These are phyloP conservation scores for Aepyceros melampus DNA, from an alignment of 2,113 vertebrate genomes.

Conservation along the genomic window DNA sequence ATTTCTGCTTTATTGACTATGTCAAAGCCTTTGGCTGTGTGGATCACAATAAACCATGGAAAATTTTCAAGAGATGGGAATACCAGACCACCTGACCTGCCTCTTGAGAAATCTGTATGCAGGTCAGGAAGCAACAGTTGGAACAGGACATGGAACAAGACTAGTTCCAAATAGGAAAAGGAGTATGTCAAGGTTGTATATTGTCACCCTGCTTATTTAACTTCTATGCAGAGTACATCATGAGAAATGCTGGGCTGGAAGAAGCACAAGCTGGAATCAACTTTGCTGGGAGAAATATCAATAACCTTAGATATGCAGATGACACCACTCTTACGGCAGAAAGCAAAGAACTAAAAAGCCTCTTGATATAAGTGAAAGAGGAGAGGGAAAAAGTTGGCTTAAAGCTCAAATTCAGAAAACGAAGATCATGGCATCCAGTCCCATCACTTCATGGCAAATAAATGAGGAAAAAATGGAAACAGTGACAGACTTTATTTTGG, in stretches of 20 bases:
- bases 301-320: neutral
- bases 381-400: neutral
- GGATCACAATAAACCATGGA: neutral
- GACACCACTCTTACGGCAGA: neutral
- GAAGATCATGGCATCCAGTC: neutral
- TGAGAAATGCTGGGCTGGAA: neutral
- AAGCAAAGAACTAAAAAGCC: neutral
- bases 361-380: neutral
- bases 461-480: neutral
- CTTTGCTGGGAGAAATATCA: neutral
- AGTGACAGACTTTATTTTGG: neutral
- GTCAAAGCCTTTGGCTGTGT: neutral
- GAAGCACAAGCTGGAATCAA: neutral
- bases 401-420: neutral
- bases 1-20: neutral
- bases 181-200: neutral
- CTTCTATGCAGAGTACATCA: neutral
- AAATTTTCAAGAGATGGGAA: neutral
- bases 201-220: neutral
- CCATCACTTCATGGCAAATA: neutral
- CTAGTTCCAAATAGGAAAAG: neutral
- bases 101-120: neutral
- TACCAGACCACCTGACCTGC: neutral
- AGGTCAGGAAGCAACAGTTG: neutral
- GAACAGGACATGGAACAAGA: neutral